These are phyloP conservation scores for Tricholauxania praeusta DNA, from an alignment of 2,888 invertebrate genomes.

Conservation along the genomic window DNA sequence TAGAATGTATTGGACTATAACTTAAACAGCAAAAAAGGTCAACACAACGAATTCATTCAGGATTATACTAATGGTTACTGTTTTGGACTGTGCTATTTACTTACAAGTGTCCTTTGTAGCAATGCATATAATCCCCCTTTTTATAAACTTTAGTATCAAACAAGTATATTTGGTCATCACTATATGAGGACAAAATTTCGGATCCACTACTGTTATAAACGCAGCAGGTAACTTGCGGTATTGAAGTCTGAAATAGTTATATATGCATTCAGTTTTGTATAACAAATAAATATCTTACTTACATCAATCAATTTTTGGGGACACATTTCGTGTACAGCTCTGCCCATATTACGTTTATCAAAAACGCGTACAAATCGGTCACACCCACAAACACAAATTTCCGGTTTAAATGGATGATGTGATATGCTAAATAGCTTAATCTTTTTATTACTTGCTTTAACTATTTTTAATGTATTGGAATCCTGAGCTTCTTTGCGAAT, in stretches of 20 bases:
- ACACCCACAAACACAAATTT: slow-evolving; percentile 87
- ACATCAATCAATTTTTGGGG: slow-evolving; percentile 68
- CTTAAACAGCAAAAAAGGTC: no score
- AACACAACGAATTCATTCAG: no score
- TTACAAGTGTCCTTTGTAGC: slow-evolving; percentile 75
- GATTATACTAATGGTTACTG: no score
- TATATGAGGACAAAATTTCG: slow-evolving; percentile 93
- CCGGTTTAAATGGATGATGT: slow-evolving; percentile 82
- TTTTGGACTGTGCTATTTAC: slow-evolving; percentile 29
- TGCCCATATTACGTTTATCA: slow-evolving; percentile 74
- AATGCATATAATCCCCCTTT: slow-evolving; percentile 69
- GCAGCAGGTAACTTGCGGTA: slow-evolving; percentile 84
- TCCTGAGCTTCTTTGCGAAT: slow-evolving; percentile 72
- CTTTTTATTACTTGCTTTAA: slow-evolving; percentile 66
- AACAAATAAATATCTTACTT: slow-evolving; percentile 42
- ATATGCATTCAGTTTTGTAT: neutral
- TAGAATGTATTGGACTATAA: no score
- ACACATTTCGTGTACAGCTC: slow-evolving; percentile 74
- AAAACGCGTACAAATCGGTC: slow-evolving; percentile 83
- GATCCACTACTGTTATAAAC: slow-evolving; percentile 92
- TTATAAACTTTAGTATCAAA: slow-evolving; percentile 77
- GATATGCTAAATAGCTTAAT: slow-evolving; percentile 90
- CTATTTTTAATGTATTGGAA: slow-evolving; percentile 71
- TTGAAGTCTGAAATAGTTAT: slow-evolving; percentile 45
- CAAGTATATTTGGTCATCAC: slow-evolving; percentile 92